Base-by-base conservation (phyloP, 2,888 invertebrate genomes). In the Eupithecia pulchellata region DNA sequence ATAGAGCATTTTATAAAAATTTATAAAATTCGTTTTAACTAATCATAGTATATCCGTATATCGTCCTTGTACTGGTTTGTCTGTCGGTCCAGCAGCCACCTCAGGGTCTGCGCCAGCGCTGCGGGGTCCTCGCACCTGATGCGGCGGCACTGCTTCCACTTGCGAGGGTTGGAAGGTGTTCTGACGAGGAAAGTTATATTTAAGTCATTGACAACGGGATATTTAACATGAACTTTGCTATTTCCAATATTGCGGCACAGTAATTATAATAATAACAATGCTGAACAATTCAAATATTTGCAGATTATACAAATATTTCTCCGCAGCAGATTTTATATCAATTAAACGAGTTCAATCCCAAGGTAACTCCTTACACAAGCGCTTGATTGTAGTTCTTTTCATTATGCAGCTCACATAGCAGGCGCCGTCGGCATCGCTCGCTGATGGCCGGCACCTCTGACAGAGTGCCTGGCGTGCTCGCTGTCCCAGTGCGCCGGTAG, bases 401-500 rank as follows among this genome's bases (percentile, higher is more conserved):
- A 0, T 90, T 86, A 47, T 90, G 91, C 52, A 93, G 84, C 66
- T 93, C 93, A 64, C 93, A 93, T 1, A 93, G 88, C 66, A 93
- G 84, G 6, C 92, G 77, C 1, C 93, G 85, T 1, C 90, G 86
- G 72, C 93, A 93, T 2, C 84, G 80, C 73, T 93, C 93, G 79
- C 91, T 93, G 79, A 93, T 89, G 58, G 34, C 58, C 0, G 78
- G 70, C 57, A 72, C 68, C 34, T 60, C 65, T 11, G 75, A 42
- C 34, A 60, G 9, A 13, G n/a, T 32, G 1, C 32, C 30, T 4
- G 61, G 61, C 32, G 61, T 34, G 61, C 4, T 34, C 20, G 61
- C 14, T 61, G 82, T 86, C 0, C 86, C 81, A 84, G 57, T 66
- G 13, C 72, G 47, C 0, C 89, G 86, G 69, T 81, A 86, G 14